Percentiles rank a stretch among this genome's conserved stretches.
These are phyloP conservation scores for Anhinga anhinga DNA, from an alignment of 2,113 vertebrate genomes.

Conservation along the genomic window DNA sequence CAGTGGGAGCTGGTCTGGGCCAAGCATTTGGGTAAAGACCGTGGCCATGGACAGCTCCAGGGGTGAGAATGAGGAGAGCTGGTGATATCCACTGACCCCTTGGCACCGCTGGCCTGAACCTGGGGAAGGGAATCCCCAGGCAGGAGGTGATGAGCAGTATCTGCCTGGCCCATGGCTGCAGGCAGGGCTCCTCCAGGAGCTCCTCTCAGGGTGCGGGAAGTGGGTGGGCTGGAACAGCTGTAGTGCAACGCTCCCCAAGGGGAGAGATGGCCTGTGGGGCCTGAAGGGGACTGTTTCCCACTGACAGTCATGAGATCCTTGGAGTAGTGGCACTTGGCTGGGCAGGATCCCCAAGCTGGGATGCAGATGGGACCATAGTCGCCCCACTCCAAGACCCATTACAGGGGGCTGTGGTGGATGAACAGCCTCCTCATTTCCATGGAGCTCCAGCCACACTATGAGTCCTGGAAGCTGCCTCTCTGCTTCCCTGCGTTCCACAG, in stretches of 20 bases:
- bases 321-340: background rate
- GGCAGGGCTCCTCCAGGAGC: background rate
- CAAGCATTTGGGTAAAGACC: rapidly evolving
- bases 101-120: rapidly evolving
- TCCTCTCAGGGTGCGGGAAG: background rate
- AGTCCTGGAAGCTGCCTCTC: background rate
- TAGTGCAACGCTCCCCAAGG: background rate
- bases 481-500: background rate
- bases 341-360: background rate
- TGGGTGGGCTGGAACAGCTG: background rate
- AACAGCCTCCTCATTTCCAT: background rate
- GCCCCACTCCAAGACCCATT: rapidly evolving
- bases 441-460: background rate
- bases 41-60: background rate
- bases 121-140: background rate
- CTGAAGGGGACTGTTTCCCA: background rate
- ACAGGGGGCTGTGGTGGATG: background rate
- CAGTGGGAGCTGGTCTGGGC: background rate
- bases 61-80: background rate
- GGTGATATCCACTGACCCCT: background rate
- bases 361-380: background rate
- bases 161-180: background rate
- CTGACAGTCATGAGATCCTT: background rate
- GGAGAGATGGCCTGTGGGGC: background rate
- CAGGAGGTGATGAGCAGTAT: background rate